Percentiles rank a stretch among this genome's conserved stretches.
phyloP scores from a whole-genome alignment of 53 echinoderm and acorn worm genomes.

The Zoroaster sp. region DNA sequence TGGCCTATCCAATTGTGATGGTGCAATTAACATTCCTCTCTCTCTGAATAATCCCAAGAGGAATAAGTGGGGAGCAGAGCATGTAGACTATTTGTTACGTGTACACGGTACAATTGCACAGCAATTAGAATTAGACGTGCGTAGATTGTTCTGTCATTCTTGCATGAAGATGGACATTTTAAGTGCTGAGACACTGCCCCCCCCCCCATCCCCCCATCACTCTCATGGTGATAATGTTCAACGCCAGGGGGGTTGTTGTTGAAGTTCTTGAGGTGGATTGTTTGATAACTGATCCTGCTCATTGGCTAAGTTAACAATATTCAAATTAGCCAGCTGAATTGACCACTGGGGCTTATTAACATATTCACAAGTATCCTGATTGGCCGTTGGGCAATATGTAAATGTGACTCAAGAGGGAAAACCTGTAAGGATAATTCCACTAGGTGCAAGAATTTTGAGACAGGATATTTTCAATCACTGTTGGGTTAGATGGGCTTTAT shows the following conservation, averaged over 20 bases:
- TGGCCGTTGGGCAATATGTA: conserved; percentile 26
- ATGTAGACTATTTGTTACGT: background rate
- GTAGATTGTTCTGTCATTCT: background rate
- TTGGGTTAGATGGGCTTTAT: background rate
- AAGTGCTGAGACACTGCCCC: background rate
- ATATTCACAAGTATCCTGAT: background rate
- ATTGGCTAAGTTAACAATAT: background rate
- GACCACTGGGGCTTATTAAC: background rate
- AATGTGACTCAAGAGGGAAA: background rate
- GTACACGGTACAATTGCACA: background rate
- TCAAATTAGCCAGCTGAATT: background rate
- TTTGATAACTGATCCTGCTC: background rate
- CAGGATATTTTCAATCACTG: background rate
- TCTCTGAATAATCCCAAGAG: no score
- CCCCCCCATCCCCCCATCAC: background rate
- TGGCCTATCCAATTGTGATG: no score
- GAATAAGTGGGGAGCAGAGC: no score
- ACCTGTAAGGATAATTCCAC: no score
- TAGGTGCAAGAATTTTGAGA: no score
- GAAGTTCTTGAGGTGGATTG: background rate
- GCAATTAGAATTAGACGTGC: background rate
- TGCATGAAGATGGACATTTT: background rate
- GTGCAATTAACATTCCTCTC: no score
- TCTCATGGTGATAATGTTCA: background rate
- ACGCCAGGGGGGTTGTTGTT: background rate